Evolutionary conservation across 2,113 vertebrate species (phyloP), one percentile per base, ranked within the genome.

Genomic region (Sinocyclocheilus anophthalmus): DNA sequence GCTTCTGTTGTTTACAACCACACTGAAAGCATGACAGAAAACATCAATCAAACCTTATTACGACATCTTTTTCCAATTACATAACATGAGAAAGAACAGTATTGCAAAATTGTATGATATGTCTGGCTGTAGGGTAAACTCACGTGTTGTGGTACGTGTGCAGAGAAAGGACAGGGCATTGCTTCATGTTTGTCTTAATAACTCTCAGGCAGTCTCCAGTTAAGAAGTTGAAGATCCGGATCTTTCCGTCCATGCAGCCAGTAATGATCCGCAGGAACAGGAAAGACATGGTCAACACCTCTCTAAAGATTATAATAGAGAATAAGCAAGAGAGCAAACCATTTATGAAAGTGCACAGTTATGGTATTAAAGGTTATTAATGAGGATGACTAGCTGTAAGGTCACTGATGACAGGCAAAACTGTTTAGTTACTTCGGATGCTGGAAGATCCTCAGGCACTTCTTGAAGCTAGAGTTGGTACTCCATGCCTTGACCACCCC

Each of bases 401-500:
- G 50, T 61, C 30, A 42, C 33, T 80, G 53, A n/a, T 80, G 16
- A 42, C 42, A 26, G 26, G 26, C 26, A 42, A 42, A 42, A 42
- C 42, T 42, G n/a, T 77, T 77, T 55, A 11, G 14, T 91, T 93
- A 97, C 97, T 91, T 95, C 4, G 96, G 97, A 86, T 98, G 97
- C 67, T 78, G 93, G 91, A 96, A 97, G 33, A 93, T 95, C 84
- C 90, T 94, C 0, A 98, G 94, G 22, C 95, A 94, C 59, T 92
- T 89, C 86, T 94, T 93, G 0, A 94, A 90, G 0, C 92, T 94
- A 18, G 93, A 90, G 92, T 92, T 26, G 93, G 93, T 92, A 91
- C 96, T 99, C 97, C 97, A 99, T 80, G 93, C 96, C 91, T 95
- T 94, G 87, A 94, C 95, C 0, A 93, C 93, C 37, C 96, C 95